Evolutionary conservation across 2,797 vertebrate species (phyloP), one percentile per base, ranked within the genome.

Genomic region (Huso huso): DNA sequence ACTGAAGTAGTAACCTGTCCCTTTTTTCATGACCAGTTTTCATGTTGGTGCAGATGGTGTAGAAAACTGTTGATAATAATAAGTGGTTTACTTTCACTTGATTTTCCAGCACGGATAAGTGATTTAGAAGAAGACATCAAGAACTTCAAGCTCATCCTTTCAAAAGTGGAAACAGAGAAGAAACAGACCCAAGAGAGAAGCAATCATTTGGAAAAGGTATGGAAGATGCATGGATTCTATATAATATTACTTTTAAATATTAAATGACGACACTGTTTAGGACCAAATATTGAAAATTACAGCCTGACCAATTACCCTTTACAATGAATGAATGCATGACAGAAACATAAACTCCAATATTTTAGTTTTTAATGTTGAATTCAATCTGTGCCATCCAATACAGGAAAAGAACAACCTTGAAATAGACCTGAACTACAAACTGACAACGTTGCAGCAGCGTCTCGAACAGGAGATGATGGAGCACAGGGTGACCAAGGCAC

Each of bases 361-460:
- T 37, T 37, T 37, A 4, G 37, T 37, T 37, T 37, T 37, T 37
- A 37, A 37, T 37, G 55, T 11, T 11, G 2, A 58, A 13, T 7
- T 58, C 12, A n/a, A 58, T 11, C 55, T 55, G 48, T 62, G 6
- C 18, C 6, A 6, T 52, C 10, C 10, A 68, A 18, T 73, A 63
- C 72, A 99, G 97, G 96, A 99, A 80, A 99, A 95, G 82, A 99
- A 97, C 87, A 95, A 90, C 80, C 81, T 96, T 80, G 96, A 99
- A 86, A 99, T 99, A 67, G 97, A 99, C 82, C 88, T 98, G 81
- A 98, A 95, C 85, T 99, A 99, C 85, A 94, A 94, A 74, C 91
- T 98, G 66, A 99, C 98, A 79, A 94, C 90, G 1, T 84, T 98
- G 74, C 94, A 98, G 84, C 95, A 99, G 72, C 89, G 90, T 9